These are phyloP conservation scores for Enteromius argenteus DNA, from an alignment of 2,797 vertebrate species.

Conservation along the genomic window DNA sequence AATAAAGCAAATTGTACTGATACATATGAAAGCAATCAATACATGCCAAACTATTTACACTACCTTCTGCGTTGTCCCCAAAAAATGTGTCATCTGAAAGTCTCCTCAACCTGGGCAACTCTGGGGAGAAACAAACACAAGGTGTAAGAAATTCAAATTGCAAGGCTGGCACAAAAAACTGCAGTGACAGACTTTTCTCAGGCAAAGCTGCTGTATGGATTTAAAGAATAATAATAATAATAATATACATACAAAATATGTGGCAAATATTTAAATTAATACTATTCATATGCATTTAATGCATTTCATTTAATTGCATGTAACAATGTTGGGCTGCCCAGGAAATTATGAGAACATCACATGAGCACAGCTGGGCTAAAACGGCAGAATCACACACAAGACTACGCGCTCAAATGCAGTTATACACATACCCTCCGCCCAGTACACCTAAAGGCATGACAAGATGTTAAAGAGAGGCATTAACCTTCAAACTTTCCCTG, in stretches of 20 bases:
- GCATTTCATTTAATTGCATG: neutral
- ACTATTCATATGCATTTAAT: neutral
- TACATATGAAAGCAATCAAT: slow-evolving; percentile 55
- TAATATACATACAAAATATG: neutral
- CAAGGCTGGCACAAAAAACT: neutral
- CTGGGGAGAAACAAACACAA: slow-evolving; percentile 47
- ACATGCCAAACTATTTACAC: slow-evolving; percentile 51
- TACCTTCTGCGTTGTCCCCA: slow-evolving; percentile 56
- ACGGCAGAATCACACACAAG: slow-evolving; percentile 4
- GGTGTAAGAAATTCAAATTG: slow-evolving; percentile 17
- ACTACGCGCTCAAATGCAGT: neutral
- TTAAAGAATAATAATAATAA: neutral
- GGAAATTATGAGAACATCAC: neutral
- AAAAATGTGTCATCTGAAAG: slow-evolving; percentile 55
- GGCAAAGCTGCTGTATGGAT: neutral
- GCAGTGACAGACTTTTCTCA: neutral
- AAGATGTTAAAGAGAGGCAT: slow-evolving; percentile 33
- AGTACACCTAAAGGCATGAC: slow-evolving; percentile 33
- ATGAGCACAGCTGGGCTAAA: slow-evolving; percentile 12
- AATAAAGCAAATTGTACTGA: slow-evolving; percentile 42
- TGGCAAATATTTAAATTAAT: neutral
- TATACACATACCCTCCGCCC: neutral
- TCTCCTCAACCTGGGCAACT: slow-evolving; percentile 36
- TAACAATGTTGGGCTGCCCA: neutral
- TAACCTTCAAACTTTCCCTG: slow-evolving; percentile 45